Evolutionary conservation across 2,888 invertebrate species (phyloP).

Genomic region (Philereme transversata): DNA sequence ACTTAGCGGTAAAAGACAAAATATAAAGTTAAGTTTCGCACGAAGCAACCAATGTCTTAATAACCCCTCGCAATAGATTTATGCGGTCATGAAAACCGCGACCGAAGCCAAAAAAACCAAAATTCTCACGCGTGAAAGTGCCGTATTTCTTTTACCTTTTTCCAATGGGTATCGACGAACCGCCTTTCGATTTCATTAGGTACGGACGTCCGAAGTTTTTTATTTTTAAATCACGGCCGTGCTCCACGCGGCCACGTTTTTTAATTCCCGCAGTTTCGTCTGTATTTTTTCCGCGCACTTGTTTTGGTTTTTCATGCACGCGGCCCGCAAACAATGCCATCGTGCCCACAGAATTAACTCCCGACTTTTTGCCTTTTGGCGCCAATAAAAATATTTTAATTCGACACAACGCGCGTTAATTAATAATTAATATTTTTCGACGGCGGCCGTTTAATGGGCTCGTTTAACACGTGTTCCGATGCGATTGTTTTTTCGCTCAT

Average conservation of each 20-base stretch:
- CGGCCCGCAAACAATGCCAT: slow-evolving; percentile 82
- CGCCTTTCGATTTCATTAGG: slow-evolving; percentile 82
- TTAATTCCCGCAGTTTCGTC: slow-evolving; percentile 69
- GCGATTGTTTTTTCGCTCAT: slow-evolving; percentile 78
- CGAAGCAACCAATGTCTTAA: slow-evolving; percentile 26
- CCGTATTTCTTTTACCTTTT: slow-evolving; percentile 77
- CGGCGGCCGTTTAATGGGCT: slow-evolving; percentile 72
- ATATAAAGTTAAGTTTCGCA: not conserved
- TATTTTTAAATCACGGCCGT: slow-evolving; percentile 81
- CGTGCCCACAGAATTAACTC: slow-evolving; percentile 81
- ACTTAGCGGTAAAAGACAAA: too few relatives aligned
- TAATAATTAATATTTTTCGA: slow-evolving; percentile 83
- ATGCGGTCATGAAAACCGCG: slow-evolving; percentile 50
- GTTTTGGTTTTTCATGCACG: slow-evolving; percentile 75
- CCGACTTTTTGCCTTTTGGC: slow-evolving; percentile 78
- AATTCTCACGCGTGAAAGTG: slow-evolving; percentile 83
- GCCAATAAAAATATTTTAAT: slow-evolving; percentile 83
- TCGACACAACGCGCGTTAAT: slow-evolving; percentile 73
- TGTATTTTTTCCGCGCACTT: slow-evolving; percentile 71
- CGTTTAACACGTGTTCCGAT: slow-evolving; percentile 79
- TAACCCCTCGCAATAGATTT: slow-evolving; percentile 50
- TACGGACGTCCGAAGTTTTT: slow-evolving; percentile 79
- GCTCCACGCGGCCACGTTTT: slow-evolving; percentile 71
- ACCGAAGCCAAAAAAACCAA: slow-evolving; percentile 70
- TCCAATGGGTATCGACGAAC: slow-evolving; percentile 82